Base-by-base conservation (phyloP, 37 sponge, comb jelly and placozoan genomes). In the Trichoplax adhaerens region DNA sequence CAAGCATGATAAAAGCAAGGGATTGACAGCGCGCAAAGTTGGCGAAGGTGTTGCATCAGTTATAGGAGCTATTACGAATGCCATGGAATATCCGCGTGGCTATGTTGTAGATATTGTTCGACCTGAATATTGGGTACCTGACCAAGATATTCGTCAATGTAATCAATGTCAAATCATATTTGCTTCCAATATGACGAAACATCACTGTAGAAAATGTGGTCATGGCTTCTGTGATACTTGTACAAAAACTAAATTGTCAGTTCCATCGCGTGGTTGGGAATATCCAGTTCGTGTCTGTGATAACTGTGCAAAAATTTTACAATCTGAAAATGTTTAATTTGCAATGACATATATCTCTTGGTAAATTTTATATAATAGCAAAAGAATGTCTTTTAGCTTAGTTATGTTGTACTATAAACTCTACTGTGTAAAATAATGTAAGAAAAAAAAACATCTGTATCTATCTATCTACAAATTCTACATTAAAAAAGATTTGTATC, bases 181-280 rank as follows among this genome's bases (percentile, higher is more conserved):
- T 74, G 72, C 52, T 4, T 65, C 82, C 0, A 65, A 71, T 0
- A 76, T 80, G 63, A 84, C 83, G 1, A 90, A 90, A 68, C 96
- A 94, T 66, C 96, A 94, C 82, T 94, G 96, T 76, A 66, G 96
- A 65, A 83, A 85, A 1, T 94, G 96, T 72, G 96, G 96, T 29
- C 68, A 79, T 4, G 91, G 91, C 4, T 90, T 91, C 77, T 94
- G 96, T 84, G 77, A 74, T 29, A 72, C 69, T 29, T 94, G 96
- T 71, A 79, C 82, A 52, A 62, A 73, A 1, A 67, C 90, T 8
- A 64, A 29, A 54, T 68, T 84, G 77, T 86, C 96, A 54, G 96
- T 94, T 50, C 91, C 91, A 48, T 87, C 83, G 86, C 80, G 81
- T 58, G 94, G 94, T n/a, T 93, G 94, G 94, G 82, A 83, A 68